Conservation (phyloP, 2,113 vertebrate species). For the Ammodytes dubius region DNA sequence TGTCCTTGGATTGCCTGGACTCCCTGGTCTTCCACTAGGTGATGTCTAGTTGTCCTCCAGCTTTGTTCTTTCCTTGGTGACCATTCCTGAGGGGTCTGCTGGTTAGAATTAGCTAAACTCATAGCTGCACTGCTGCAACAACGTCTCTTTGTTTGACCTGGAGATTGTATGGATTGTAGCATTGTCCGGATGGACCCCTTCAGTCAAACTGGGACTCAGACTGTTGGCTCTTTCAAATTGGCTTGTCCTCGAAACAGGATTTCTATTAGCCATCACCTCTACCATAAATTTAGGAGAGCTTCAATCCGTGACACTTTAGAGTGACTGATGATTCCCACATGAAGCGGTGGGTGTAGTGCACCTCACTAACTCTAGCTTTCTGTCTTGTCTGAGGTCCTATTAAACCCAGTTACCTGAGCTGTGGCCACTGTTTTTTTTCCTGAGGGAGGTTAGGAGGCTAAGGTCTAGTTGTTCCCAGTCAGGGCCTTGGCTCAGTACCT, state of each 20-base stretch:
- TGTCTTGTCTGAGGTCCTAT: background rate
- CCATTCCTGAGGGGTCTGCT: slow-evolving; percentile 2
- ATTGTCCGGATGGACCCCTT: background rate
- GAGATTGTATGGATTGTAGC: background rate
- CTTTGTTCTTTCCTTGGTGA: background rate
- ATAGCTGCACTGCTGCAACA: background rate
- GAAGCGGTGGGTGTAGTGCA: no score
- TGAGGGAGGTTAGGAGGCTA: slow-evolving; percentile 11
- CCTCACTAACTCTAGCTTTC: slow-evolving; percentile 1
- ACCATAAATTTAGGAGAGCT: background rate
- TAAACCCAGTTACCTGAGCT: slow-evolving; percentile 7
- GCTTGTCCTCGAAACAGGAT: background rate
- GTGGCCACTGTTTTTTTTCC: background rate
- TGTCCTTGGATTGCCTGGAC: background rate
- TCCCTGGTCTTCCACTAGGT: background rate
- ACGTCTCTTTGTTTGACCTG: background rate
- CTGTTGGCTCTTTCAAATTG: slow-evolving; percentile 1
- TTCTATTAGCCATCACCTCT: background rate
- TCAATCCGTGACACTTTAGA: background rate
- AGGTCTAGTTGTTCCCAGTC: slow-evolving; percentile 2
- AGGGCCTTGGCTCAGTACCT: background rate
- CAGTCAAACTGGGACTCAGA: background rate
- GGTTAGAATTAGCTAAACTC: background rate
- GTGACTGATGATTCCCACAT: background rate
- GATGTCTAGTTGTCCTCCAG: background rate